Base-by-base conservation (phyloP, 2,113 vertebrate genomes). In the Cephalopholis sonnerati region DNA sequence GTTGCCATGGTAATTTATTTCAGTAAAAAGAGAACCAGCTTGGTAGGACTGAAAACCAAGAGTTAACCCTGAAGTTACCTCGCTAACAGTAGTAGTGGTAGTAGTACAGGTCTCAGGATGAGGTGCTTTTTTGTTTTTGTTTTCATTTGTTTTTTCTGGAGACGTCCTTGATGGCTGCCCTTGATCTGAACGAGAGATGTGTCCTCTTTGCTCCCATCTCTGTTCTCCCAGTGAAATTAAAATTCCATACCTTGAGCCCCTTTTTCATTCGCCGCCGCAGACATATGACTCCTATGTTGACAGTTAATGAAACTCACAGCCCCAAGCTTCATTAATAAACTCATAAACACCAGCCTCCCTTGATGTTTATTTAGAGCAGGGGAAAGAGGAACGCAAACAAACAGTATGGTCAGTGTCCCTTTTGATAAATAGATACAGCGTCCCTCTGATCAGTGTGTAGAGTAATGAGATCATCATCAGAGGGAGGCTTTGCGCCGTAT, bases 281-380 rank as follows among this genome's bases (percentile, higher is more conserved):
- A 83, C 44, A 51, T 41, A 73, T 77, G 66, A 68, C 46, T 80
- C 61, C 71, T 54, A 32, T 51, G 74, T 17, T 73, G 85, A 73
- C 81, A 77, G 63, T 64, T 81, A 79, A 81, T 85, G 57, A 82
- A 85, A 71, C 54, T 27, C 59, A 44, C 41, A 36, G 17, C 48
- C 54, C 58, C 44, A 50, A 58, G 74, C 82, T 71, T 65, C 48
- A 84, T 91, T 83, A 89, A 48, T 68, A 77, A 85, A 66, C 48
- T 39, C 66, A 77, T 77, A 63, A 81, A 58, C 59, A 29, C 9
- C 75, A 67, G 3, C 15, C 22, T 4, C 64, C 61, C 6, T 78
- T 68, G n/a, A 80, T 87, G 79, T 83, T 81, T 82, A 85, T 85
- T 82, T 77, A 89, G 73, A n/a, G 11, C 16, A 29, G 68, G 44